Conservation (phyloP, 2,888 invertebrate species). For the Uloborus plumipes region DNA sequence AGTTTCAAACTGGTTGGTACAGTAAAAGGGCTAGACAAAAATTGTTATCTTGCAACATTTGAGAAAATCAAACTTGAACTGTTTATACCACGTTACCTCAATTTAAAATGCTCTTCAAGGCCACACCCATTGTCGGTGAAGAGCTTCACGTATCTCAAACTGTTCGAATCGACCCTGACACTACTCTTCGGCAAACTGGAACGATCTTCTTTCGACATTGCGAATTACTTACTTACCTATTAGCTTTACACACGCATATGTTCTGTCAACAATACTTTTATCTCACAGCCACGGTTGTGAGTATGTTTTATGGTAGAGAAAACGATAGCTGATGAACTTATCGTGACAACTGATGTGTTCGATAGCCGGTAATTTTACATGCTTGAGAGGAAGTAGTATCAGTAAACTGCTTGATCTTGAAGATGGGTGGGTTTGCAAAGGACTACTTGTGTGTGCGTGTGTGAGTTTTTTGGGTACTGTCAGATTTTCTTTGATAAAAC, state of each 20-base stretch:
- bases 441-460: no score
- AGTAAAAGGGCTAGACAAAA: no score
- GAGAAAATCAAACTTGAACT: no score
- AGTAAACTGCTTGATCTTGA: no score
- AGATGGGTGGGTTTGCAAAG: no score
- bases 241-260: neutral
- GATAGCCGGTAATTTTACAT: neutral
- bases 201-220: constrained; percentile 37
- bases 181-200: constrained; percentile 33
- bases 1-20: no score
- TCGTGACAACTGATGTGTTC: constrained; percentile 4
- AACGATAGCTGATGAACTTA: neutral
- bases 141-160: constrained; percentile 1
- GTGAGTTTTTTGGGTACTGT: no score
- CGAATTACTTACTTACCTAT: constrained; percentile 33
- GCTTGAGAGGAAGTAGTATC: no score
- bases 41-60: no score
- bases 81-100: no score
- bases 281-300: neutral
- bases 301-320: constrained; percentile 3
- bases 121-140: constrained; percentile 4
- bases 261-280: no score
- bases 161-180: constrained; percentile 34
- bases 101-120: neutral
- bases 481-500: no score